Evolutionary conservation across 2,888 invertebrate genomes (phyloP).

Genomic region (Amiota minor): DNA sequence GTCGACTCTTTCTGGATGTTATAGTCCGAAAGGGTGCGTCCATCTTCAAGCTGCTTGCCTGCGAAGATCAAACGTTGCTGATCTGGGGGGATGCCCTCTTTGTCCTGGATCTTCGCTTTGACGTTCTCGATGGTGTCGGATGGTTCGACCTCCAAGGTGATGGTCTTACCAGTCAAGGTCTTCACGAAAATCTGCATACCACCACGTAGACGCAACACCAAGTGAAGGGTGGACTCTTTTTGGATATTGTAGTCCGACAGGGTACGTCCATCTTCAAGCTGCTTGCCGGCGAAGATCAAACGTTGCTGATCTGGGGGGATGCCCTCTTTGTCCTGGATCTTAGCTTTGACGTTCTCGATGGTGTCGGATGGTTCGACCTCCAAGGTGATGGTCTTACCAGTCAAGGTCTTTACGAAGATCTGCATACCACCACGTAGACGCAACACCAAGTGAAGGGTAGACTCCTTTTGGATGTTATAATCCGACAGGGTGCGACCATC

Average conservation of each 20-base stretch:
- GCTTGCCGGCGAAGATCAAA: conserved; percentile 49
- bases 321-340: conserved; percentile 48
- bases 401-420: conserved; percentile 49
- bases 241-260: conserved; percentile 53
- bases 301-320: conserved; percentile 50
- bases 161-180: conserved; percentile 63
- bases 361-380: conserved; percentile 37
- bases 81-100: conserved; percentile 61
- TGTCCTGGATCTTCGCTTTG: conserved; percentile 60
- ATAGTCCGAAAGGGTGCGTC: conserved; percentile 81
- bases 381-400: conserved; percentile 40
- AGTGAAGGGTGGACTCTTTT: conserved; percentile 36
- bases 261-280: conserved; percentile 46
- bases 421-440: conserved; percentile 74
- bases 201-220: conserved; percentile 53
- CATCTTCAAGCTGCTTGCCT: conserved; percentile 80
- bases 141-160: conserved; percentile 58
- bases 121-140: conserved; percentile 61
- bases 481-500: conserved; percentile 47
- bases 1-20: conserved; percentile 42
- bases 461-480: conserved; percentile 10
- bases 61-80: conserved; percentile 61
- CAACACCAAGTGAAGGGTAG: conserved; percentile 85
- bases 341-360: conserved; percentile 48
- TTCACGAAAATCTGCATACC: conserved; percentile 64